These are phyloP conservation scores for Paelopatides confundens DNA, from an alignment of 53 echinoderm and acorn worm species.

Conservation along the genomic window DNA sequence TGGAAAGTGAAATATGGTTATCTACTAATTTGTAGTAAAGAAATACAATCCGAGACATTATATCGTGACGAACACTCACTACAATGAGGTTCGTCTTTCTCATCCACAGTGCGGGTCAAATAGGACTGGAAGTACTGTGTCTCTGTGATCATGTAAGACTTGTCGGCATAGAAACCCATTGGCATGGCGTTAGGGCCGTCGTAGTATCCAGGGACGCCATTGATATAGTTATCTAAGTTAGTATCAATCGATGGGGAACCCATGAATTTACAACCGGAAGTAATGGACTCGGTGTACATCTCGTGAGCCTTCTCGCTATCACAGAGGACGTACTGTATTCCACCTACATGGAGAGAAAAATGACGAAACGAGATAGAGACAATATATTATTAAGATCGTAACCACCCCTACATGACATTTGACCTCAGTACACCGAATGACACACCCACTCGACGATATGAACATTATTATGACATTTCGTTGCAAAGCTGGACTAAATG, in stretches of 20 bases:
- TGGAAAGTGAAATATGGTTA: too few species aligned
- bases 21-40: too few species aligned
- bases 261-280: slow-evolving; percentile 55
- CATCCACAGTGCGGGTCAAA: slow-evolving; percentile 7
- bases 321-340: slow-evolving; percentile 73
- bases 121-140: slow-evolving; percentile 41
- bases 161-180: slow-evolving; percentile 25
- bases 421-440: too few species aligned
- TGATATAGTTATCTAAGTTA: neutral
- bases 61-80: slow-evolving; percentile 30
- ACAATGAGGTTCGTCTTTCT: slow-evolving; percentile 1
- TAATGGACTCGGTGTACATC: slow-evolving; percentile 82
- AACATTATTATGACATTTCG: too few species aligned
- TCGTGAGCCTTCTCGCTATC: slow-evolving; percentile 82
- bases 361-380: neutral
- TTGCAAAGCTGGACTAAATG: too few species aligned
- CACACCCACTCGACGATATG: too few species aligned
- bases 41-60: too few species aligned
- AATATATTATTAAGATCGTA: too few species aligned
- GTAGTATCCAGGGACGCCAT: neutral
- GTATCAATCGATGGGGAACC: neutral
- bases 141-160: neutral
- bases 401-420: too few species aligned
- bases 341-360: slow-evolving; percentile 61
- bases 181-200: slow-evolving; percentile 18